phyloP scores from a whole-genome alignment of 2,797 vertebrate genomes.

The Podargus strigoides region DNA sequence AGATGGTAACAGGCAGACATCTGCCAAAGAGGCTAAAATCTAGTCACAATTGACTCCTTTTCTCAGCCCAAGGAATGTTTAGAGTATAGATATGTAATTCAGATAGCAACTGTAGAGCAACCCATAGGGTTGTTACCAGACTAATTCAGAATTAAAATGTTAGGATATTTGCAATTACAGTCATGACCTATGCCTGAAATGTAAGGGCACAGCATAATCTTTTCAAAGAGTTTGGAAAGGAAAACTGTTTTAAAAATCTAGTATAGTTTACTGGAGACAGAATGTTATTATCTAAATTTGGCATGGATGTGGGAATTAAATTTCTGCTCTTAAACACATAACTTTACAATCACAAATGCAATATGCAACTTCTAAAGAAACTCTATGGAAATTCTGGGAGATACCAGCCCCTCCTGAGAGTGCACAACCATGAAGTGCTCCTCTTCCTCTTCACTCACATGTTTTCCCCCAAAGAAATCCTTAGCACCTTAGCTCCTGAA shows the following conservation, averaged over 20 bases:
- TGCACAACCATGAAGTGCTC: background rate
- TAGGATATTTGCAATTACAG: background rate
- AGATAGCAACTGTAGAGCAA: background rate
- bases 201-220: background rate
- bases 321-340: background rate
- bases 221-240: background rate
- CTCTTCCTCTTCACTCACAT: background rate
- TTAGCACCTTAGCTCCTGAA: background rate
- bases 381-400: background rate
- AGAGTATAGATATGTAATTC: background rate
- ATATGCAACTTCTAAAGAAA: background rate
- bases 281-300: background rate
- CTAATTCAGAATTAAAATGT: background rate
- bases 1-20: background rate
- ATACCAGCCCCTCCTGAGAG: background rate
- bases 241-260: background rate
- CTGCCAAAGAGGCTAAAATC: background rate
- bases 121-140: background rate
- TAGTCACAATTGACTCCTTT: background rate
- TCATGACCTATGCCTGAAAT: background rate
- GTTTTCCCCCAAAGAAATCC: background rate
- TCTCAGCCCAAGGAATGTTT: background rate
- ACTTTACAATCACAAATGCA: background rate
- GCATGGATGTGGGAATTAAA: background rate
- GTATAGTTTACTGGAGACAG: background rate